Percentiles rank a stretch among this genome's conserved stretches.
phyloP scores from a whole-genome alignment of 2,113 vertebrate genomes.

The Aspiorhynchus laticeps region DNA sequence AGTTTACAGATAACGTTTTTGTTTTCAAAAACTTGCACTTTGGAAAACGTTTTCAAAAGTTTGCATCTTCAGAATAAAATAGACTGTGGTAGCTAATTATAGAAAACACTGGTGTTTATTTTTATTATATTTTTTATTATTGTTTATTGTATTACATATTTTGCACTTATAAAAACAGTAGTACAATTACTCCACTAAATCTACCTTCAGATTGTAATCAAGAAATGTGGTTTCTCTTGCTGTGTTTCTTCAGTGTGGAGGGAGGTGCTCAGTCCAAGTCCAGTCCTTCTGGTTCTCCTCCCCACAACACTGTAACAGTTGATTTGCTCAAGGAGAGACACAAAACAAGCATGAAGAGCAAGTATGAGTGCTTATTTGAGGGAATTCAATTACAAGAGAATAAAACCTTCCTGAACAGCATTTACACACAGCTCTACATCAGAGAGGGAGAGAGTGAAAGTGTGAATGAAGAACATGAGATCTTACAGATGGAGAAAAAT shows the following conservation, averaged over 20 bases:
- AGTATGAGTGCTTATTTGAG: not conserved
- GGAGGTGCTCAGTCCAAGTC: not conserved
- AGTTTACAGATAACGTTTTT: no score
- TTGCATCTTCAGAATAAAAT: no score
- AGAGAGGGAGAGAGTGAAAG: slow-evolving; percentile 6
- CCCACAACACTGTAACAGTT: not conserved
- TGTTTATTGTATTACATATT: no score
- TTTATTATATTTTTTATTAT: no score
- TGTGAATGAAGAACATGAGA: slow-evolving; percentile 19
- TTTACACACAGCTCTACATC: slow-evolving; percentile 22
- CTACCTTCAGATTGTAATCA: not conserved
- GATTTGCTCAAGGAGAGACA: not conserved
- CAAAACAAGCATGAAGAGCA: not conserved
- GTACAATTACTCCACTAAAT: no score
- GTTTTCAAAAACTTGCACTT: no score
- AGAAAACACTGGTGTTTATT: no score
- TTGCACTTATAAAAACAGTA: no score
- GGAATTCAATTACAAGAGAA: not conserved
- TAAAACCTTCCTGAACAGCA: not conserved
- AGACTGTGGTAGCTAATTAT: no score
- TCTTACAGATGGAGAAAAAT: slow-evolving; percentile 8
- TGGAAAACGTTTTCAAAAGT: no score
- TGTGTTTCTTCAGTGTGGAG: not conserved
- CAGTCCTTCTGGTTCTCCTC: not conserved
- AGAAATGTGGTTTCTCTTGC: not conserved